Percentiles rank a stretch among this genome's conserved stretches.
These are phyloP conservation scores for Archivesica marissinica DNA, from an alignment of 1,140 invertebrate genomes.

Conservation along the genomic window DNA sequence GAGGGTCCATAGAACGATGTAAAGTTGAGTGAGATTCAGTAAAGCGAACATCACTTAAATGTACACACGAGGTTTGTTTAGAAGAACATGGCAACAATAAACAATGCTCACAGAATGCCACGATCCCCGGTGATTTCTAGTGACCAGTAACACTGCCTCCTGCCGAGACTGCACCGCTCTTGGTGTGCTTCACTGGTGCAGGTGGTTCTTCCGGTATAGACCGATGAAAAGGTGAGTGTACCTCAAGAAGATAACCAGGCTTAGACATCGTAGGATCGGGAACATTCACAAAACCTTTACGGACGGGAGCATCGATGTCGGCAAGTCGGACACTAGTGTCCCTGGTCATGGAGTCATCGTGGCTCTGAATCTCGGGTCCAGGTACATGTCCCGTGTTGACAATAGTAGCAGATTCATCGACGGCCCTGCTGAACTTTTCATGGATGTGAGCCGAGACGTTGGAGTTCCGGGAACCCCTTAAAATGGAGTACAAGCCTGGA, in stretches of 20 bases:
- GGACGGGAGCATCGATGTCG: too few species aligned
- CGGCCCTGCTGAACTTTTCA: not conserved
- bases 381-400: not conserved
- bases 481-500: not conserved
- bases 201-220: not conserved
- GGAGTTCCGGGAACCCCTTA: not conserved
- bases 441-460: not conserved
- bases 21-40: too few species aligned
- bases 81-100: not conserved
- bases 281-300: too few species aligned
- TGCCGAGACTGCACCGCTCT: too few species aligned
- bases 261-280: too few species aligned
- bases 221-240: not conserved
- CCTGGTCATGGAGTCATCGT: not conserved
- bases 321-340: too few species aligned
- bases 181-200: not conserved
- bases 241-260: not conserved
- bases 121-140: not conserved
- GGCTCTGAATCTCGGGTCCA: not conserved
- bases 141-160: not conserved
- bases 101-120: constrained; percentile 9
- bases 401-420: too few species aligned
- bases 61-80: not conserved
- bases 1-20: too few species aligned
- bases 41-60: too few species aligned